phyloP scores from a whole-genome alignment of 2,888 invertebrate species.

The Scaptomyza flava region DNA sequence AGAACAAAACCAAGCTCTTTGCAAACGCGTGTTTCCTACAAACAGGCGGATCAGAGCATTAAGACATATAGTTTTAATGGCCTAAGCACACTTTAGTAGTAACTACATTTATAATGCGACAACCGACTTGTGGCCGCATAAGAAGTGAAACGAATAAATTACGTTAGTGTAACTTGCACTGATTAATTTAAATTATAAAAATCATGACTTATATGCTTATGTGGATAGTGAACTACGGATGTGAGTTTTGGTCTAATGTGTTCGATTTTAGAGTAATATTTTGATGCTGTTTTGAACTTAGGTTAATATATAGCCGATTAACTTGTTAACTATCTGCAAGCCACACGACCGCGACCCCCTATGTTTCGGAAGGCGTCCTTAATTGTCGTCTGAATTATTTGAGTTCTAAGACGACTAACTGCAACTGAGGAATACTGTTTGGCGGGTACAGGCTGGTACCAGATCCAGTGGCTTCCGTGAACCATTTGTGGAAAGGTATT shows the following conservation, averaged over 20 bases:
- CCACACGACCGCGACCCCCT: conserved; percentile 96
- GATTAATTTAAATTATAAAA: conserved; percentile 63
- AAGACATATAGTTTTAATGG: conserved; percentile 65
- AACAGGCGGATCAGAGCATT: too few relatives aligned
- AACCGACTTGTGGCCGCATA: conserved; percentile 71
- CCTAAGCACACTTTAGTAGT: conserved; percentile 66
- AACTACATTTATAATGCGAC: conserved; percentile 37
- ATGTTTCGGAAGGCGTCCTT: conserved; percentile 94
- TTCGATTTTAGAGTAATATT: conserved; percentile 36
- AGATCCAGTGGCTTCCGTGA: conserved; percentile 86
- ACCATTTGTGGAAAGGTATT: conserved; percentile 86
- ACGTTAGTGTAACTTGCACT: conserved; percentile 53
- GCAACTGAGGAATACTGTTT: conserved; percentile 92
- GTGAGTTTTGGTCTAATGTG: conserved; percentile 64
- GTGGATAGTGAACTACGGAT: conserved; percentile 17
- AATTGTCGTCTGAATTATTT: conserved; percentile 90
- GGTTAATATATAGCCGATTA: conserved; percentile 23
- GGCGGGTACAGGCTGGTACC: conserved; percentile 94
- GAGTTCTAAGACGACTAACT: conserved; percentile 92
- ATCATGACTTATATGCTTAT: not conserved
- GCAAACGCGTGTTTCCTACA: too few relatives aligned
- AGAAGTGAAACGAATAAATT: conserved; percentile 40
- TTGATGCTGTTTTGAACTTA: conserved; percentile 29
- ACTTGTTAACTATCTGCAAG: conserved; percentile 88
- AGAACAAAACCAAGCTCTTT: too few relatives aligned